A percentile compares a stretch with the other conserved stretches of the same genome.
These are phyloP conservation scores for Asteroscopus sphinx DNA, from an alignment of 2,888 invertebrate genomes.

Conservation along the genomic window DNA sequence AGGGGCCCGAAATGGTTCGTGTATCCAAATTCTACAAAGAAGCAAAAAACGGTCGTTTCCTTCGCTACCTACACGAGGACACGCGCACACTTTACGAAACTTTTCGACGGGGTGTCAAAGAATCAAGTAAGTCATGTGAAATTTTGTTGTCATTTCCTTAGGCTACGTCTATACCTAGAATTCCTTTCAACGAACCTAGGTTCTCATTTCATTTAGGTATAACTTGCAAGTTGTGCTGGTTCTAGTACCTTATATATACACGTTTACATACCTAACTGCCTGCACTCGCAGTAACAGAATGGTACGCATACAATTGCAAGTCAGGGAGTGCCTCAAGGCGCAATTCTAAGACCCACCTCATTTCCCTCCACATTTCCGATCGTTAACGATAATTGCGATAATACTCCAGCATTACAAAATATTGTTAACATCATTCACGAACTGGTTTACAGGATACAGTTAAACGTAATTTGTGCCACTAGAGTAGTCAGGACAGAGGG, in stretches of 20 bases:
- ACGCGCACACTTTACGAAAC: constrained; percentile 96
- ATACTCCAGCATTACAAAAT: constrained; percentile 80
- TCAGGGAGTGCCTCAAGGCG: constrained; percentile 73
- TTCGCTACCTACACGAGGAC: constrained; percentile 96
- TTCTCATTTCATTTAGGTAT: constrained; percentile 48
- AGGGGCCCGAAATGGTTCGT: constrained; percentile 97
- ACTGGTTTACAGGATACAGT: constrained; percentile 80
- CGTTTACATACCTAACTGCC: constrained; percentile 53
- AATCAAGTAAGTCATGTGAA: constrained; percentile 93
- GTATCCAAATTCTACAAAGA: constrained; percentile 97
- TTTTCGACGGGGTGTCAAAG: constrained; percentile 97
- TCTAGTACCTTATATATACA: constrained; percentile 45
- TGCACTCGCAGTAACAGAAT: constrained; percentile 57
- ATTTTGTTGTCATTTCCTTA: constrained; percentile 23
- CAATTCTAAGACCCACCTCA: constrained; percentile 72
- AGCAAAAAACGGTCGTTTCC: constrained; percentile 95
- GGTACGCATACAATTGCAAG: constrained; percentile 64
- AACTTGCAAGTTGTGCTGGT: constrained; percentile 49
- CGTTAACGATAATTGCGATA: constrained; percentile 81
- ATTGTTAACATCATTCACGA: constrained; percentile 75
- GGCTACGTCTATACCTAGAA: constrained; percentile 24
- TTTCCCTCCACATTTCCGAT: constrained; percentile 80
- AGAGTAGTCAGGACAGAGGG: constrained; percentile 66
- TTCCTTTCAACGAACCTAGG: constrained; percentile 36
- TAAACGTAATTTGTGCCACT: constrained; percentile 79